Conservation (phyloP, 1,140 invertebrate species). For the Nymphalis io region DNA sequence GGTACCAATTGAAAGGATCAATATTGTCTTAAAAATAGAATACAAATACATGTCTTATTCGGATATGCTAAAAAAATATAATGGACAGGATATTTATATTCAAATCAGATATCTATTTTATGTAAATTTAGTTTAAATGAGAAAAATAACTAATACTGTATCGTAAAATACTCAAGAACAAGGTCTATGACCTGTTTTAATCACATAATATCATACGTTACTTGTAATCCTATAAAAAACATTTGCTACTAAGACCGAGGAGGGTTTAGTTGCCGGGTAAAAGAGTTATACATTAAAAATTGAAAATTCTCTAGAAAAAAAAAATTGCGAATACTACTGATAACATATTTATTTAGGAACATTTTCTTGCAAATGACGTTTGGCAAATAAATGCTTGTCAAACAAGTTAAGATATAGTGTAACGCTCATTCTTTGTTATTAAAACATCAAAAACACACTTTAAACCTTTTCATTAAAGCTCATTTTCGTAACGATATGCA, state of each 20-base stretch:
- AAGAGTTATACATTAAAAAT: no score
- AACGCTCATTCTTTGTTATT: background rate
- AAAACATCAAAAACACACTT: slow-evolving; percentile 1
- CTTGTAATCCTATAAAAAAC: background rate
- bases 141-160: background rate
- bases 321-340: background rate
- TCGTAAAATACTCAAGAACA: background rate
- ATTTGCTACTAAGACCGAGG: background rate
- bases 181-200: background rate
- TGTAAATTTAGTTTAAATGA: slow-evolving; percentile 2
- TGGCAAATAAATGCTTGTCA: background rate
- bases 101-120: slow-evolving; percentile 10
- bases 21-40: no score
- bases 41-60: no score
- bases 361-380: background rate
- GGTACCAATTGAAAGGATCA: no score
- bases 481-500: background rate
- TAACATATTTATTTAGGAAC: background rate
- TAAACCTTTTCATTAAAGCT: background rate
- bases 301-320: no score
- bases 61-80: no score
- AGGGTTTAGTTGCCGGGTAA: background rate
- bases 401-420: slow-evolving; percentile 1
- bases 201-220: background rate
- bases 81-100: background rate